Evolutionary conservation across 2,113 vertebrate species (phyloP), one percentile per base, ranked within the genome.

Genomic region (Cygnus atratus): DNA sequence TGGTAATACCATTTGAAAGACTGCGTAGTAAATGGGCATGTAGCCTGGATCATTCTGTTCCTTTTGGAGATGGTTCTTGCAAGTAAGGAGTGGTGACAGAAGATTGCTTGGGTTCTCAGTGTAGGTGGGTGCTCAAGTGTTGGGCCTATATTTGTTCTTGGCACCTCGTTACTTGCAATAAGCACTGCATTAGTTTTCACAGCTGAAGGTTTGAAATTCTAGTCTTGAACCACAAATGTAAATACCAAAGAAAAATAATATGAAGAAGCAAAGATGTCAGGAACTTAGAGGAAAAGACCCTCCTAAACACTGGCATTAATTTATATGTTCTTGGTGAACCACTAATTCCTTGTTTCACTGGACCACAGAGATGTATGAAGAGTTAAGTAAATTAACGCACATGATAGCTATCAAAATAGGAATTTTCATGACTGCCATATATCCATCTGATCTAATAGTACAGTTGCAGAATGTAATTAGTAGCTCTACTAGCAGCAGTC

Each of bases 381-480:
- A 87, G 81, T 83, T 73, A 65, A 62, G 37, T 77, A 77, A 66
- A 84, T 79, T 52, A 82, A 75, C 77, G 63, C 58, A 84, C n/a
- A 19, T 5, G 5, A 52, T 48, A 76, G 76, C 73, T 26, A 85
- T 79, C 44, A 85, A 84, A 91, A 76, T 9, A 21, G 55, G 67
- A 82, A 10, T 76, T 82, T 91, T 79, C 55, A 91, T 76, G 35
- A 83, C 58, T 67, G 75, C 31, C 39, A 46, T 83, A 9, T 66
- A 58, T 73, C 19, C 37, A 28, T 93, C 66, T 91, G 77, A 76
- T 85, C 54, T 62, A 63, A 65, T 17, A 68, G 62, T 28, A 65
- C 1, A 8, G 31, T 62, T 76, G 54, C 70, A 91, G 91, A 92
- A 95, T 44, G 50, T 79, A 94, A 96, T 93, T 82, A 61, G 26